Percentiles rank a stretch among this genome's conserved stretches.
phyloP scores from a whole-genome alignment of 2,113 vertebrate species.

The Neotoma lepida region DNA sequence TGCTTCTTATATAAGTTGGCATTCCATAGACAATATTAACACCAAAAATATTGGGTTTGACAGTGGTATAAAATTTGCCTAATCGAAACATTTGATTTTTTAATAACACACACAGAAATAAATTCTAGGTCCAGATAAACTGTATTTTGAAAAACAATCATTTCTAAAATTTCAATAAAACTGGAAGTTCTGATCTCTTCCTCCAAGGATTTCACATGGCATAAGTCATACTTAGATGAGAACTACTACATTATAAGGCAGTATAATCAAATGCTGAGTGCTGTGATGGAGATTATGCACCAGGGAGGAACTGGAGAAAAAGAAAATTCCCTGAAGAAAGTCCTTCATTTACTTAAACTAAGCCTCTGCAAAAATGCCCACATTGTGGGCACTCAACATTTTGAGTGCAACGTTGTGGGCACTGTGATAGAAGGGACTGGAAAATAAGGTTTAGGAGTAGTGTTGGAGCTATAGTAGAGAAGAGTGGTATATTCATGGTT shows the following conservation, averaged over 20 bases:
- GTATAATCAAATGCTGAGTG: not conserved
- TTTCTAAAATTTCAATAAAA: constrained; percentile 32
- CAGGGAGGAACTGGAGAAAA: not conserved
- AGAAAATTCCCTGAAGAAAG: not conserved
- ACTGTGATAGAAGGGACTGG: not conserved
- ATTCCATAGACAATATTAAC: not conserved
- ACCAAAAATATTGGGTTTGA: constrained; percentile 23
- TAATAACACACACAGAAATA: not conserved
- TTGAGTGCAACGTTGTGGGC: not conserved
- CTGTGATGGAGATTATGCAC: not conserved
- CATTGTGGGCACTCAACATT: no score
- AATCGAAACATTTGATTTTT: not conserved
- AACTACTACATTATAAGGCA: not conserved
- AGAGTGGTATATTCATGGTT: not conserved
- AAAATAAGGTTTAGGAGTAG: no score
- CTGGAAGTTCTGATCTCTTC: not conserved
- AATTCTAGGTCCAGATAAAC: not conserved
- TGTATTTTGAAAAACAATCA: constrained; percentile 37
- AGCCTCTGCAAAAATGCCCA: not conserved
- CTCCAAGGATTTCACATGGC: not conserved
- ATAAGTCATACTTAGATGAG: not conserved
- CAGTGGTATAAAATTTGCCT: not conserved
- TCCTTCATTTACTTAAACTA: not conserved
- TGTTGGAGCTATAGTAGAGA: rapidly evolving
- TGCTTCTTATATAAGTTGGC: not conserved